Evolutionary conservation across 2,113 vertebrate genomes (phyloP).

Genomic region (Lophochroa leadbeateri): DNA sequence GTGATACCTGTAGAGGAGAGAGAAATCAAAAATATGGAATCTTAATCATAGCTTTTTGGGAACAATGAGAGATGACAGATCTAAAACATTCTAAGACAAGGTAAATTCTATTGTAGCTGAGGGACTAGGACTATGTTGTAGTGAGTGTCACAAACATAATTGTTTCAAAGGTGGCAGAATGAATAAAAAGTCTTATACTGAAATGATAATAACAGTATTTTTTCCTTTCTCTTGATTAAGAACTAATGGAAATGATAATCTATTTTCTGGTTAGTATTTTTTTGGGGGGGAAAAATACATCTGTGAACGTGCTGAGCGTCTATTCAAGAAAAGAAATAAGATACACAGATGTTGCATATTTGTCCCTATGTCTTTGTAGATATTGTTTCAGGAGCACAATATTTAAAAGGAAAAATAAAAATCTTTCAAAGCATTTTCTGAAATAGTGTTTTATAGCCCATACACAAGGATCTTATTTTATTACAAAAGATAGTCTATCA

Average conservation of each 20-base stretch:
- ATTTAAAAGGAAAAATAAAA: constrained; percentile 49
- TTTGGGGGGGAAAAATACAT: neutral
- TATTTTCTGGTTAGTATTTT: constrained; percentile 13
- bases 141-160: neutral
- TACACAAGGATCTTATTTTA: constrained; percentile 45
- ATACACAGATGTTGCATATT: constrained; percentile 37
- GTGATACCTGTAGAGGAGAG: neutral
- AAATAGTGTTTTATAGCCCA: constrained; percentile 40
- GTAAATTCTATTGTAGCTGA: neutral
- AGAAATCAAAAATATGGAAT: neutral
- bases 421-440: constrained; percentile 55
- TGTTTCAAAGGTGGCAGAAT: neutral
- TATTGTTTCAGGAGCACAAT: constrained; percentile 14
- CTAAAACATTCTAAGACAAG: neutral
- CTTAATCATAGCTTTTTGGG: neutral
- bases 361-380: constrained; percentile 15
- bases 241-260: neutral
- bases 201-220: neutral
- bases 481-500: constrained; percentile 24
- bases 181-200: neutral
- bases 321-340: constrained; percentile 24
- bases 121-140: neutral
- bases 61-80: neutral
- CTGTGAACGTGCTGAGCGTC: neutral
- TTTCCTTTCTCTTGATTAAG: neutral